Conservation (phyloP, 2,888 invertebrate species). For the Hesperia comma region DNA sequence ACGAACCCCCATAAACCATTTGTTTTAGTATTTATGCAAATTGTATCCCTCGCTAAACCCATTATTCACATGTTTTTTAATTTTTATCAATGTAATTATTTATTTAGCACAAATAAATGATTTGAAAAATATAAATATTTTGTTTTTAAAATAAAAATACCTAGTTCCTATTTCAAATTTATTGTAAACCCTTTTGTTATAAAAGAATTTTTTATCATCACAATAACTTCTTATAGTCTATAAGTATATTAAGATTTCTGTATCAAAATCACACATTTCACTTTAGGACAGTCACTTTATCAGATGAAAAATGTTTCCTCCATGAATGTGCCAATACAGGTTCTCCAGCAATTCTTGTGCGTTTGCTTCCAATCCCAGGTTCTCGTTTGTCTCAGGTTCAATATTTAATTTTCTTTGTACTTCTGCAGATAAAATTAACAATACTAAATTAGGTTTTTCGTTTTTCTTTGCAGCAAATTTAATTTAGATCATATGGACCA, state of each 20-base stretch:
- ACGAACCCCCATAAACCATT: conserved; percentile 45
- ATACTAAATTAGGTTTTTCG: conserved; percentile 66
- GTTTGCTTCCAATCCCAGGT: conserved; percentile 72
- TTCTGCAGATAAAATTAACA: conserved; percentile 82
- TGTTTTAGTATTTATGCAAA: conserved; percentile 42
- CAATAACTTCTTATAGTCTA: conserved; percentile 42
- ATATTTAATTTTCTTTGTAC: conserved; percentile 76
- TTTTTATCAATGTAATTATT: conserved; percentile 55
- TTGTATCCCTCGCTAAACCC: conserved; percentile 41
- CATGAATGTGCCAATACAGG: conserved; percentile 86
- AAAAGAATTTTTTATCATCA: conserved; percentile 41
- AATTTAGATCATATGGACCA: conserved; percentile 85
- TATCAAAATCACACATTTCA: conserved; percentile 57
- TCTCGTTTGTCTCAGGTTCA: conserved; percentile 80
- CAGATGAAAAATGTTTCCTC: conserved; percentile 85
- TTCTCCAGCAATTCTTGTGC: conserved; percentile 81
- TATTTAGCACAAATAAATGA: conserved; percentile 56
- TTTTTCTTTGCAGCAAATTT: conserved; percentile 50
- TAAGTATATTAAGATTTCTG: conserved; percentile 43
- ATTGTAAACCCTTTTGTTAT: conserved; percentile 56
- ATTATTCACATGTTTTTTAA: conserved; percentile 40
- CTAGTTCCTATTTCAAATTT: conserved; percentile 68
- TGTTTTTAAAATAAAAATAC: conserved; percentile 67
- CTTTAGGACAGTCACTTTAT: conserved; percentile 63
- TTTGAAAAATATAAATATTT: conserved; percentile 49